phyloP scores from a whole-genome alignment of 1,140 invertebrate species.

The Atta texana region DNA sequence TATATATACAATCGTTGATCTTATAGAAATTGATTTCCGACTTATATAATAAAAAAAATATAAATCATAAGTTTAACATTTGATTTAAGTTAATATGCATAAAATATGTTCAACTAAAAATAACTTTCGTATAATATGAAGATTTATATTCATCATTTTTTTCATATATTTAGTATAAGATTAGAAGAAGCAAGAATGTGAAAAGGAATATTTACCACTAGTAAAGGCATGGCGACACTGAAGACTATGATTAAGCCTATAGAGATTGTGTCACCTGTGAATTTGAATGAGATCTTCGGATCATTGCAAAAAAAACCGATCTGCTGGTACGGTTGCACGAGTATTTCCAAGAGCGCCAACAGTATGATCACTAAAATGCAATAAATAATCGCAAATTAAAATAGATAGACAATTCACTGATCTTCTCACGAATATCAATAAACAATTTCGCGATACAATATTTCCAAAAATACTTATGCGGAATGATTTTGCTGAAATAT shows the following conservation, averaged over 20 bases:
- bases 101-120: not conserved
- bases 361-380: conserved; percentile 82
- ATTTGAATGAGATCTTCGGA: conserved; percentile 88
- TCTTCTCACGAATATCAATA: not conserved
- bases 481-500: too few species aligned
- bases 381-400: not conserved
- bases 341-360: conserved; percentile 84
- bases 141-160: not conserved
- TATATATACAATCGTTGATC: not conserved
- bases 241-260: conserved; percentile 72
- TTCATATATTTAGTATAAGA: not conserved
- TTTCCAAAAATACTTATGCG: not conserved
- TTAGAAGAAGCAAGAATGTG: not conserved
- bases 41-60: conserved; percentile 3
- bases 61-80: conserved; percentile 13
- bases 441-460: not conserved
- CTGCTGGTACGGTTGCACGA: conserved; percentile 84
- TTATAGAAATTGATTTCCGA: not conserved
- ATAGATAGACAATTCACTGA: not conserved
- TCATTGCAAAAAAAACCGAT: conserved; percentile 89
- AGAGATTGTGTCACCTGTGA: conserved; percentile 88
- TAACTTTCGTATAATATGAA: not conserved
- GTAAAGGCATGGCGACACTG: conserved; percentile 57
- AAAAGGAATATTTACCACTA: conserved; percentile 72
- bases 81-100: not conserved